Base-by-base conservation (phyloP, 2,888 invertebrate species). In the Lymantria dispar region DNA sequence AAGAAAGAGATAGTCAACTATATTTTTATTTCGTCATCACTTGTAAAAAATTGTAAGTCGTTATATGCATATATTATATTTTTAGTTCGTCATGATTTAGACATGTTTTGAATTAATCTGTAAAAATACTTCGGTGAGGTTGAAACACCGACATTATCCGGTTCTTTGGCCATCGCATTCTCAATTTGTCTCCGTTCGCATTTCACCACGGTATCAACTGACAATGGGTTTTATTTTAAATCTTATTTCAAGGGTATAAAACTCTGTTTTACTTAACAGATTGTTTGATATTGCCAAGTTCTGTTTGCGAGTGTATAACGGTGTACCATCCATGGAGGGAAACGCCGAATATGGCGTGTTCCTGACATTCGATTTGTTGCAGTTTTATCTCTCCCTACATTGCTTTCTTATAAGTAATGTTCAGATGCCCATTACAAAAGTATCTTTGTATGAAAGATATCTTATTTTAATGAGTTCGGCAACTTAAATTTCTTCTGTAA, bases 351-450 rank as follows among this genome's bases (percentile, higher is more conserved):
- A 83, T 74, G 85, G 85, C 58, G 70, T 65, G 78, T 70, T 78
- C 80, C 78, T 84, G 85, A 83, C 79, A 74, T 72, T 74, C 80
- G 81, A 87, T 87, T 86, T 85, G 87, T 85, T 82, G 80, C 80
- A 80, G 68, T 79, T 81, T 83, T 83, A 82, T 85, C 80, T 75
- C 61, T 59, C 52, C 52, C 7, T 33, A n/a, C 7, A 7, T 37
- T n/a, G 11, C 7, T 2, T 38, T 38, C 38, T 12, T 12, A 38
- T 5, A 22, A 22, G 22, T 22, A 22, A 22, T 33, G 33, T 43
- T 49, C 43, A 46, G 51, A 63, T 63, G 57, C 49, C 57, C 47
- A 47, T 47, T 36, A 50, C 36, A 54, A 69, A 60, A 60, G 54
- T 47, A 58, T 62, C 50, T 47, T 51, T 8, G 44, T 50, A 8